Percentiles rank a stretch among this genome's conserved stretches.
Evolutionary conservation across 2,113 vertebrate genomes (phyloP).

Genomic region (Piprites chloris): DNA sequence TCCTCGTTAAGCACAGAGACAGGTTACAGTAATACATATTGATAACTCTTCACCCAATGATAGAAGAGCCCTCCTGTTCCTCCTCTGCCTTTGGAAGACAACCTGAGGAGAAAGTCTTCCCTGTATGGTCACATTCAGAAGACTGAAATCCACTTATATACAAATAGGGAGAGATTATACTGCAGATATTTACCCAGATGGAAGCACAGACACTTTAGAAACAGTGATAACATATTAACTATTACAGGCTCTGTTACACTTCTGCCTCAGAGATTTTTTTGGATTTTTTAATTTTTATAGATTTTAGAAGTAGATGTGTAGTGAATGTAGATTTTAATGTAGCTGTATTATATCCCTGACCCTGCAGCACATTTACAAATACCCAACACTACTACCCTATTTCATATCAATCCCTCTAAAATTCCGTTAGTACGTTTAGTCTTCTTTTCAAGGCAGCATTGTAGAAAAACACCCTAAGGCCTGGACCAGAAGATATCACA

Average conservation of each 20-base stretch:
- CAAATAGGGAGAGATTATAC: background rate
- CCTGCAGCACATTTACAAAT: no score
- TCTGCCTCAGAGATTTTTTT: no score
- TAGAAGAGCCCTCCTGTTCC: background rate
- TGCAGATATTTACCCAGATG: background rate
- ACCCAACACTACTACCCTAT: no score
- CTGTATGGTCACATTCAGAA: background rate
- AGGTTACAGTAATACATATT: background rate
- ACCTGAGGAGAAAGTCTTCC: background rate
- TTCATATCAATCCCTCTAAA: no score
- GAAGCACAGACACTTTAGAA: background rate
- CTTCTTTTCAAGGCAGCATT: no score
- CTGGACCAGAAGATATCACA: no score
- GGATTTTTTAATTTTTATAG: no score
- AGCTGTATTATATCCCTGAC: no score
- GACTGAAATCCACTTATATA: background rate
- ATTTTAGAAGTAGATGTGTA: no score
- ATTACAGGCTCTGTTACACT: background rate
- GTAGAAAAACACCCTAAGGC: no score
- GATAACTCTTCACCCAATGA: background rate
- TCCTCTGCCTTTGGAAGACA: background rate
- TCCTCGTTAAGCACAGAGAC: background rate
- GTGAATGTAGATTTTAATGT: no score
- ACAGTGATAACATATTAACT: background rate
- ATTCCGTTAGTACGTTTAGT: no score